Conservation (phyloP, 2,888 invertebrate genomes). For the Chymomyza caudatula region DNA sequence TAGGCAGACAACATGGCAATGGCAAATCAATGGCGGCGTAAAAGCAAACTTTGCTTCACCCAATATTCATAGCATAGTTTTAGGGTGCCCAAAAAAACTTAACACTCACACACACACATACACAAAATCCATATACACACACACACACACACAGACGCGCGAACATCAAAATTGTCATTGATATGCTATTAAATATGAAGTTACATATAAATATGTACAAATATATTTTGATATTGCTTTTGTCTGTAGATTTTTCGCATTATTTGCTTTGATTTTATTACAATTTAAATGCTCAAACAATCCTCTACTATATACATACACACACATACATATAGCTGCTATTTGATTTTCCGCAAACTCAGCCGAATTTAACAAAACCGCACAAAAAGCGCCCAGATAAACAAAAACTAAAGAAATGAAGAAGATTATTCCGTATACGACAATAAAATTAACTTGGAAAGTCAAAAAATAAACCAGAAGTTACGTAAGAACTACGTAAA, state of each 20-base stretch:
- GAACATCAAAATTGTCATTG: neutral
- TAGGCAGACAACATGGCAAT: neutral
- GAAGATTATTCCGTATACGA: no score
- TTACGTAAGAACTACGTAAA: no score
- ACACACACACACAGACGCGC: neutral
- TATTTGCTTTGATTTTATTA: slow-evolving; percentile 67
- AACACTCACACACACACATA: neutral
- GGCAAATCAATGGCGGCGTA: neutral
- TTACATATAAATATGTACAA: neutral
- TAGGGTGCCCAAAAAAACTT: neutral
- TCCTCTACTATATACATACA: neutral
- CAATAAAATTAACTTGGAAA: no score
- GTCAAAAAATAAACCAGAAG: no score
- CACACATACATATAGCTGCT: no score
- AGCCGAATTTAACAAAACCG: no score
- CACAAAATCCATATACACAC: neutral
- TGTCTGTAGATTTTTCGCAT: slow-evolving; percentile 45
- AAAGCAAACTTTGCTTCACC: neutral
- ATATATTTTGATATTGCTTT: slow-evolving; percentile 16
- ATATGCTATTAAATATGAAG: neutral
- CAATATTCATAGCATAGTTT: neutral
- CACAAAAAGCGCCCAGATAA: no score
- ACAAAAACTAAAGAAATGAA: no score
- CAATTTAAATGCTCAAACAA: slow-evolving; percentile 49
- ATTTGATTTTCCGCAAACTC: no score